phyloP scores from a whole-genome alignment of 2,113 vertebrate species.

The Siniperca chuatsi region DNA sequence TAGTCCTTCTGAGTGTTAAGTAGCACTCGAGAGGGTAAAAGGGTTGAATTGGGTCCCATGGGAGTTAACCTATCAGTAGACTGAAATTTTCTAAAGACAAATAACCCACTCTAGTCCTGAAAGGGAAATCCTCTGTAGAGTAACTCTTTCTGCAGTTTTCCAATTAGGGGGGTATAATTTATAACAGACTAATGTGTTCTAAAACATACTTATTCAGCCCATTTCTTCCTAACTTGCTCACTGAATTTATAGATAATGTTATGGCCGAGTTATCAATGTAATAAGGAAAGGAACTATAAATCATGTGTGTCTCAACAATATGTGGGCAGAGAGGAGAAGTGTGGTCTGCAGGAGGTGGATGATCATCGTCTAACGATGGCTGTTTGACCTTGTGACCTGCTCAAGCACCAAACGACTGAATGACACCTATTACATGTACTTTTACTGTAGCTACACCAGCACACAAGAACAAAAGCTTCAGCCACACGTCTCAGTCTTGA shows the following conservation, averaged over 20 bases:
- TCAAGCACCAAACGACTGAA: background rate
- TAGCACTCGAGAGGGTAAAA: background rate
- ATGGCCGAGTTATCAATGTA: background rate
- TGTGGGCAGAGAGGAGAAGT: background rate
- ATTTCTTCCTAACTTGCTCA: background rate
- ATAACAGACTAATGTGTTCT: background rate
- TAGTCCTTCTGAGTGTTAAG: background rate
- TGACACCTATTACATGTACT: background rate
- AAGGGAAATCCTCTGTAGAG: conserved; percentile 14
- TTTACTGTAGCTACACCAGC: background rate
- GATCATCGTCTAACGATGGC: background rate
- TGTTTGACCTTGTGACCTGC: conserved; percentile 22
- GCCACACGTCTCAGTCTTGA: conserved; percentile 9
- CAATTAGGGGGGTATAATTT: background rate
- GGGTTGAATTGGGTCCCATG: background rate
- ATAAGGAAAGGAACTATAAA: background rate
- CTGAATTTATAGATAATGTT: background rate
- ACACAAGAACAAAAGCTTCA: background rate
- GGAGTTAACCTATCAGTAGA: background rate
- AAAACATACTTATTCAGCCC: background rate
- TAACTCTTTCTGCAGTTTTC: background rate
- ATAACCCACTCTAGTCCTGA: conserved; percentile 1
- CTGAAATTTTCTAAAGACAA: background rate
- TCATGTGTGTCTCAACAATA: background rate
- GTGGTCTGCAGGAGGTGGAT: background rate